Conservation (phyloP, 1,140 invertebrate genomes). For the Lethrus apterus region DNA sequence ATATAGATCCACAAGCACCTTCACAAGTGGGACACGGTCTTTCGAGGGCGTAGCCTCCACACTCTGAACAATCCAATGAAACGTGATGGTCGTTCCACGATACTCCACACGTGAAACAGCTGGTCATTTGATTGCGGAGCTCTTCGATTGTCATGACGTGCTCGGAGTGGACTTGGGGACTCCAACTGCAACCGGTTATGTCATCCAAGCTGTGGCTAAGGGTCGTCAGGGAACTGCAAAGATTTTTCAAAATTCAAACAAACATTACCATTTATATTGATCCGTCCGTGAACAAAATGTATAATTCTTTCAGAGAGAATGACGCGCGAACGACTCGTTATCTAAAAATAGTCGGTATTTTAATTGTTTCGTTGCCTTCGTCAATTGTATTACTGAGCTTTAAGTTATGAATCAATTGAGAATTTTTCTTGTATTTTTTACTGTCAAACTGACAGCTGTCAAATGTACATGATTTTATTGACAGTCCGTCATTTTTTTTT, state of each 20-base stretch:
- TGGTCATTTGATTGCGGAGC: conserved; percentile 60
- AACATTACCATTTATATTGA: not conserved
- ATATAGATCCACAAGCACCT: conserved; percentile 62
- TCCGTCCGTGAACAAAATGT: not conserved
- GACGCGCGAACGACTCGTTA: not conserved
- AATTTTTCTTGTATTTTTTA: no score
- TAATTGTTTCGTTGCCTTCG: no score
- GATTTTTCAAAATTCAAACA: not conserved
- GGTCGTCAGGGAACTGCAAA: conserved; percentile 35
- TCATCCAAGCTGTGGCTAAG: conserved; percentile 38
- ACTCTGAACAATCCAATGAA: conserved; percentile 72
- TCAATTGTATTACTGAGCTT: no score
- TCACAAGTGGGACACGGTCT: conserved; percentile 71
- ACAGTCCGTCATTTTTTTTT: no score
- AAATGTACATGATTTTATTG: no score
- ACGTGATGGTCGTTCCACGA: conserved; percentile 75
- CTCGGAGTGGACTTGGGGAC: conserved; percentile 34
- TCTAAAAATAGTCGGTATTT: no score
- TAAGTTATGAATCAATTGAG: no score
- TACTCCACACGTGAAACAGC: conserved; percentile 74
- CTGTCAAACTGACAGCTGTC: no score
- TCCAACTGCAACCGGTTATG: conserved; percentile 27
- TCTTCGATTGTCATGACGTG: conserved; percentile 62
- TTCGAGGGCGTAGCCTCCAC: conserved; percentile 70
- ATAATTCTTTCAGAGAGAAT: not conserved